Base-by-base conservation (phyloP, 2,113 vertebrate genomes). In the Herpetotheres cachinnans region DNA sequence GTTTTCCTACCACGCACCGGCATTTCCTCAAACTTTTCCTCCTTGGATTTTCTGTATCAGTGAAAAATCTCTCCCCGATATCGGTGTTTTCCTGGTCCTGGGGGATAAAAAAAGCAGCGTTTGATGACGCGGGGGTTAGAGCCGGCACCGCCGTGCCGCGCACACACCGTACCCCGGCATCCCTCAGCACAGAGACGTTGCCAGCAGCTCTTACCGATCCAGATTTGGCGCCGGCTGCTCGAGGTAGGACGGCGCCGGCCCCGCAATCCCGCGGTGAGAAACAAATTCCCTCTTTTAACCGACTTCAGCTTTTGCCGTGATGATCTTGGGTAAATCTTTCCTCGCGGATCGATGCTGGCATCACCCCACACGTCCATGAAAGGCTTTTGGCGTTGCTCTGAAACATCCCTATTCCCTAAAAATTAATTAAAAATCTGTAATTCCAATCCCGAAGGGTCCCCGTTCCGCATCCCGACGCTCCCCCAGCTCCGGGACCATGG, bases 401-500 rank as follows among this genome's bases (percentile, higher is more conserved):
- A 61, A 0, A 69, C n/a, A 67, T 59, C 36, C 52, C 20, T 24
- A 7, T 20, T 50, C 83, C 61, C 72, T n/a, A 56, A 27, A 55
- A 42, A 42, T 12, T 42, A 42, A 42, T 42, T 42, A 42, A 42
- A 42, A 42, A 42, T 11, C 42, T 42, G 42, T 42, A 42, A 42
- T 42, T 42, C 13, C 11, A 13, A 42, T 42, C 42, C 42, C 11
- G 42, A 50, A 12, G 13, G 16, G 26, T 2, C 44, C 62, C 38
- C 59, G 4, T 7, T 5, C 1, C 59, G n/a, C n/a, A n/a, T n/a
- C n/a, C n/a, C n/a, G n/a, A n/a, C 11, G 9, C 15, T 27, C 42
- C 22, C 1, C 55, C 30, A 1, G 49, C 56, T 21, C 30, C 0
- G 67, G 29, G 4, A 3, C 5, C 6, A 2, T 7, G 1, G 83